Evolutionary conservation across 2,113 vertebrate species (phyloP).

Genomic region (Hemibagrus wyckioides): DNA sequence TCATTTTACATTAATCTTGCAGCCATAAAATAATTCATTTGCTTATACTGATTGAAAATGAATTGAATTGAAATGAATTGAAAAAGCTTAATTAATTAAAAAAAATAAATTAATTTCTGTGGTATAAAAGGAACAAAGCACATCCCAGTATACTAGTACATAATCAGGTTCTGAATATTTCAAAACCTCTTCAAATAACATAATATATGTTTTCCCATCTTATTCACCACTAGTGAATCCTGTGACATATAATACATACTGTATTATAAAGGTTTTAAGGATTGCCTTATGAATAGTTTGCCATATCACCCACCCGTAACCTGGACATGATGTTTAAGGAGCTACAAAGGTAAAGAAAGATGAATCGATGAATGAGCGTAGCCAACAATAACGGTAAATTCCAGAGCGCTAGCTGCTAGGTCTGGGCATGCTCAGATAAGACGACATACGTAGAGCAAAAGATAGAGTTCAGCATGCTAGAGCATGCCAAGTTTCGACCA

Average conservation of each 20-base stretch:
- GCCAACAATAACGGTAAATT: slow-evolving; percentile 35
- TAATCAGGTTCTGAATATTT: background rate
- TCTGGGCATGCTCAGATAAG: slow-evolving; percentile 48
- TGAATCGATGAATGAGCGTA: slow-evolving; percentile 23
- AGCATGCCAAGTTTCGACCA: slow-evolving; percentile 75
- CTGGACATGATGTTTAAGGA: slow-evolving; percentile 4
- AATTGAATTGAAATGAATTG: too few relatives aligned
- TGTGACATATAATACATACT: background rate
- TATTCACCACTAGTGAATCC: background rate
- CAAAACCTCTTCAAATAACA: background rate
- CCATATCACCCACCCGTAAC: background rate
- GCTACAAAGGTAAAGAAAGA: slow-evolving; percentile 26
- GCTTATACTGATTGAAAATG: too few relatives aligned
- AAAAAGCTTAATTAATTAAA: too few relatives aligned
- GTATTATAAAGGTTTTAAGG: too few relatives aligned
- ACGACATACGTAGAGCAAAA: slow-evolving; percentile 30
- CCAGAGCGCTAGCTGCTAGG: slow-evolving; percentile 33
- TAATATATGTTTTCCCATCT: background rate
- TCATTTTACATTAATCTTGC: too few relatives aligned
- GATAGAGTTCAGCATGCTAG: slow-evolving; percentile 66
- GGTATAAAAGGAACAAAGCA: background rate
- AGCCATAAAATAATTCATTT: too few relatives aligned
- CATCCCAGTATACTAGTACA: background rate
- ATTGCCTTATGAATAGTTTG: background rate
- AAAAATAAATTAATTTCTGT: background rate